Percentiles rank a stretch among this genome's conserved stretches.
These are phyloP conservation scores for Ommatoiulus sabulosus DNA, from an alignment of 2,888 invertebrate genomes.

Conservation along the genomic window DNA sequence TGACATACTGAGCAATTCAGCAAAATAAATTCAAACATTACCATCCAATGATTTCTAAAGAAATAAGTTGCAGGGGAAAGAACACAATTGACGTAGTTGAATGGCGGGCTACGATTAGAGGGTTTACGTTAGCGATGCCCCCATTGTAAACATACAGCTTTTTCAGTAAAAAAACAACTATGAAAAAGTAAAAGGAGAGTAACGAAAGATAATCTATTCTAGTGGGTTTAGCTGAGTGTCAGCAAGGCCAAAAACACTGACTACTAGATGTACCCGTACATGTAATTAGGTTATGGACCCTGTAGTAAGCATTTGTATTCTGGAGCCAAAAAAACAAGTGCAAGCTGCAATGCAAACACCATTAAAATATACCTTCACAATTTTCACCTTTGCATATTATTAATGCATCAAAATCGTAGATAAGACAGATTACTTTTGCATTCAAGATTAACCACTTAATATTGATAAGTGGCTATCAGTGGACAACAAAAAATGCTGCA, in stretches of 20 bases:
- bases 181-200: neutral
- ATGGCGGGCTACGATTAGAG: neutral
- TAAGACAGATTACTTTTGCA: neutral
- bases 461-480: neutral
- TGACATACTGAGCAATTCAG: neutral
- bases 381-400: neutral
- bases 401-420: neutral
- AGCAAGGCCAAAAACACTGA: neutral
- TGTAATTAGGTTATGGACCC: neutral
- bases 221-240: too few relatives aligned
- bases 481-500: neutral
- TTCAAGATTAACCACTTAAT: neutral
- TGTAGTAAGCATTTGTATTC: neutral
- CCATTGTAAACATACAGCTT: neutral
- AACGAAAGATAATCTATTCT: neutral
- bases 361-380: neutral
- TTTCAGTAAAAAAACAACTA: neutral
- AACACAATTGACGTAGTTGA: neutral
- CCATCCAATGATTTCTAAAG: conserved; percentile 13
- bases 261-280: neutral
- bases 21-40: neutral
- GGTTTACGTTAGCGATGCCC: neutral
- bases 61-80: neutral
- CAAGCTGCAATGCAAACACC: neutral
- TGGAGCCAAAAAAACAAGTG: too few relatives aligned